These are phyloP conservation scores for Danio jaintianensis DNA, from an alignment of 2,797 vertebrate genomes.

Conservation along the genomic window DNA sequence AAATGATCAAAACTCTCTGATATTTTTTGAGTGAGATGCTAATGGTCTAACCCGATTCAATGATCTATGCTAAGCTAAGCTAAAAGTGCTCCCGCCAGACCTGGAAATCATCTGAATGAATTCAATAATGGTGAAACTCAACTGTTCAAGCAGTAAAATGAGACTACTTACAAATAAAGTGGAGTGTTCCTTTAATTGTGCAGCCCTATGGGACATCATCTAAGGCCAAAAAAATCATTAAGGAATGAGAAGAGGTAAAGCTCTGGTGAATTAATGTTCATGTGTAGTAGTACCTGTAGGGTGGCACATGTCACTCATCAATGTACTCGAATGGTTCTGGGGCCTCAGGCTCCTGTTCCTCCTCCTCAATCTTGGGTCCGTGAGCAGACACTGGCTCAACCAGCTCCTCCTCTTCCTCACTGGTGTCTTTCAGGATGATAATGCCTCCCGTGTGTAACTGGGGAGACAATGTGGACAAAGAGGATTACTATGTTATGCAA, in stretches of 20 bases:
- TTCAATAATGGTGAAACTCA: no score
- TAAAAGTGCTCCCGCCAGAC: no score
- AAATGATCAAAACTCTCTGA: no score
- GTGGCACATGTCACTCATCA: constrained; percentile 83
- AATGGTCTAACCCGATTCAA: no score
- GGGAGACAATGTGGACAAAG: neutral
- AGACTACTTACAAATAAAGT: no score
- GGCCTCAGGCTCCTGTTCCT: constrained; percentile 96
- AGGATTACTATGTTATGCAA: neutral
- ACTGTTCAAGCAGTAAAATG: no score
- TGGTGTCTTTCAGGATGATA: constrained; percentile 97
- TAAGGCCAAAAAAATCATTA: neutral
- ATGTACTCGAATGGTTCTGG: constrained; percentile 98
- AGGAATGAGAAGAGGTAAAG: neutral
- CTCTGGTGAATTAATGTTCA: neutral
- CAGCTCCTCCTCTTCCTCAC: constrained; percentile 94
- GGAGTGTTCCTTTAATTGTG: no score
- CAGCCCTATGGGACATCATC: neutral
- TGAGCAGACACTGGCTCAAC: constrained; percentile 97
- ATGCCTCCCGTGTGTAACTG: constrained; percentile 96
- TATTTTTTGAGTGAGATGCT: no score
- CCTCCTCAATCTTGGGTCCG: constrained; percentile 96
- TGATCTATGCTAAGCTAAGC: no score
- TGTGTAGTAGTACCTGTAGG: constrained; percentile 12
- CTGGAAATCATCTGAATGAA: no score